A percentile compares a stretch with the other conserved stretches of the same genome.
Evolutionary conservation across 2,113 vertebrate genomes (phyloP).

Genomic region (Ceyx margarethae): DNA sequence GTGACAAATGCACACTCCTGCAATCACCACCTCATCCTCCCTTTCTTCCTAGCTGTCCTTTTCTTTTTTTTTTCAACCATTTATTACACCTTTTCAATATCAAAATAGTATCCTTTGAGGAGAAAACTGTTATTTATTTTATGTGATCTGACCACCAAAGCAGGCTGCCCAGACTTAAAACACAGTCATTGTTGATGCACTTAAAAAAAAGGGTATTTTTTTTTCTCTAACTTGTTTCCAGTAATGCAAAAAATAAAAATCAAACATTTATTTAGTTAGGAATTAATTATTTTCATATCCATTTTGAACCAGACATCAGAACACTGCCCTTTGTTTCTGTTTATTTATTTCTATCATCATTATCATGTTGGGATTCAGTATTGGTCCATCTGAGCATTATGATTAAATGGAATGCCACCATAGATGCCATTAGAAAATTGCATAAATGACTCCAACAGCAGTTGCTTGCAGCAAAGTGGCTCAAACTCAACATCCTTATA

Average conservation of each 20-base stretch:
- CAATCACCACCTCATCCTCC: not conserved
- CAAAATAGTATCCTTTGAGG: not conserved
- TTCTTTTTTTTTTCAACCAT: not conserved
- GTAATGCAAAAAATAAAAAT: not conserved
- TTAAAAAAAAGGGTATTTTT: not conserved
- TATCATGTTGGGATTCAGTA: not conserved
- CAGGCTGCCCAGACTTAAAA: not conserved
- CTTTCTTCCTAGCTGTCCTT: not conserved
- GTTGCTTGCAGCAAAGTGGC: not conserved
- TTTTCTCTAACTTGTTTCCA: not conserved
- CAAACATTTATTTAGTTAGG: not conserved
- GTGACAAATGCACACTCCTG: not conserved
- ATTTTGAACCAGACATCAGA: not conserved
- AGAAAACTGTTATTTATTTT: not conserved
- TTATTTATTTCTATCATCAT: not conserved
- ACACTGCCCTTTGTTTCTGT: not conserved
- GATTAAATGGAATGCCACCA: not conserved
- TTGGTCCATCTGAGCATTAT: not conserved
- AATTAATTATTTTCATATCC: not conserved
- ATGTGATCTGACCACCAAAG: not conserved
- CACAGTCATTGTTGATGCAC: fast-evolving
- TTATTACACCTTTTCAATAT: not conserved
- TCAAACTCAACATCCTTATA: not conserved
- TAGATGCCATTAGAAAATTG: not conserved
- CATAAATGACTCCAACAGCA: not conserved